A percentile compares a stretch with the other conserved stretches of the same genome.
Evolutionary conservation across 1,140 invertebrate species (phyloP).

Genomic region (Drosophila aff.): DNA sequence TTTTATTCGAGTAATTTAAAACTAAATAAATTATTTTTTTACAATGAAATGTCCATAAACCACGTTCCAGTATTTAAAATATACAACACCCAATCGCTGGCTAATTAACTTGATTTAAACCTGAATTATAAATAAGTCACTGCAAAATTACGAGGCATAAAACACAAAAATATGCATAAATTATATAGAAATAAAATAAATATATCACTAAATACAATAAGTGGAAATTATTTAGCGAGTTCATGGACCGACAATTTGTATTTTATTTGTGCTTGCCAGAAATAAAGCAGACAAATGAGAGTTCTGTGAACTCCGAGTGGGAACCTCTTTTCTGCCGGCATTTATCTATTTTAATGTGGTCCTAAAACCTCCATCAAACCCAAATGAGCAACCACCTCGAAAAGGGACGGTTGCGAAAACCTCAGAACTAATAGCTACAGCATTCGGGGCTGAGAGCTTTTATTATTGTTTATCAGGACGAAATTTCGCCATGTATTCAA

Average conservation of each 20-base stretch:
- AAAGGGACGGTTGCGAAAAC: constrained; percentile 42
- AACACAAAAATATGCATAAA: constrained; percentile 26
- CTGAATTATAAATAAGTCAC: constrained; percentile 25
- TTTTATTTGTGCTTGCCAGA: constrained; percentile 19
- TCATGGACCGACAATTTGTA: constrained; percentile 16
- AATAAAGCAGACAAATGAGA: constrained; percentile 39
- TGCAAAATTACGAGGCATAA: constrained; percentile 44
- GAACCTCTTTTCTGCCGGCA: constrained; percentile 33
- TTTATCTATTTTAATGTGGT: constrained; percentile 70
- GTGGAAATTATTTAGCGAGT: constrained; percentile 23
- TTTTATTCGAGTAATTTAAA: constrained; percentile 1
- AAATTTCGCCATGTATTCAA: constrained; percentile 60
- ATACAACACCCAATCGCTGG: constrained; percentile 3
- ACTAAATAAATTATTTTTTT: constrained; percentile 14
- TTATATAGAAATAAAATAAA: constrained; percentile 36
- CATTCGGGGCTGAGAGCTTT: background rate
- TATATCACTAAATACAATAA: constrained; percentile 29
- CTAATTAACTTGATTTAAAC: constrained; percentile 56
- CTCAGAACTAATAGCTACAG: constrained; percentile 15
- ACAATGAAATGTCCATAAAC: constrained; percentile 4
- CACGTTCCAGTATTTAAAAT: background rate
- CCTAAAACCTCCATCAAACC: constrained; percentile 67
- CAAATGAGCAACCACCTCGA: constrained; percentile 42
- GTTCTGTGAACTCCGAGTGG: constrained; percentile 34
- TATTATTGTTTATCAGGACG: constrained; percentile 23